These are phyloP conservation scores for Tupaia chinensis DNA, from an alignment of 2,113 vertebrate genomes.

Conservation along the genomic window DNA sequence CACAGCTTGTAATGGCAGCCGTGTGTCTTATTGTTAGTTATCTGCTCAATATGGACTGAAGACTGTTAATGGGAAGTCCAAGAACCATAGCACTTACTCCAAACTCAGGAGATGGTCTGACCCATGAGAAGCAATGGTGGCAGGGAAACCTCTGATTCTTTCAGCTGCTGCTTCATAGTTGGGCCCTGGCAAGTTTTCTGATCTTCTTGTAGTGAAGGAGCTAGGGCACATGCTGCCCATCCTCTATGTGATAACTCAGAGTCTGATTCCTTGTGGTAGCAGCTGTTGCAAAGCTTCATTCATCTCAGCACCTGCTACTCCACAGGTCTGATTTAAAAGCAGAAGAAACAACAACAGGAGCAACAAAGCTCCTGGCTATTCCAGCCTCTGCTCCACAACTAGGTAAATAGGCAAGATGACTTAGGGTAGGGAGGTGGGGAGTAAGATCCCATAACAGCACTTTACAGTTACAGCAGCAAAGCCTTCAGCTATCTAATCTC, in stretches of 20 bases:
- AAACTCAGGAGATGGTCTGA: not conserved
- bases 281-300: not conserved
- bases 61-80: not conserved
- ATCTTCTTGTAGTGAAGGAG: not conserved
- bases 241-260: not conserved
- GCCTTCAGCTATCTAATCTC: fast-evolving
- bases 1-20: not conserved
- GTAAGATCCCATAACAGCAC: not conserved
- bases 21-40: not conserved
- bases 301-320: not conserved
- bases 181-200: not conserved
- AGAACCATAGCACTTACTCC: not conserved
- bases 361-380: not conserved
- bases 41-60: not conserved
- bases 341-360: not conserved
- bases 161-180: not conserved
- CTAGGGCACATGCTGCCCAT: not conserved
- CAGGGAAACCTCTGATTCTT: not conserved
- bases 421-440: not conserved
- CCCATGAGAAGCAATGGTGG: not conserved
- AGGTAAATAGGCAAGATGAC: not conserved
- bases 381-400: not conserved
- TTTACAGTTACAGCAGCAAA: not conserved
- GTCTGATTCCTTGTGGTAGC: not conserved
- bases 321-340: not conserved